These are phyloP conservation scores for Phenganax subtilis DNA, from an alignment of 92 coral and sea anemone species.

Conservation along the genomic window DNA sequence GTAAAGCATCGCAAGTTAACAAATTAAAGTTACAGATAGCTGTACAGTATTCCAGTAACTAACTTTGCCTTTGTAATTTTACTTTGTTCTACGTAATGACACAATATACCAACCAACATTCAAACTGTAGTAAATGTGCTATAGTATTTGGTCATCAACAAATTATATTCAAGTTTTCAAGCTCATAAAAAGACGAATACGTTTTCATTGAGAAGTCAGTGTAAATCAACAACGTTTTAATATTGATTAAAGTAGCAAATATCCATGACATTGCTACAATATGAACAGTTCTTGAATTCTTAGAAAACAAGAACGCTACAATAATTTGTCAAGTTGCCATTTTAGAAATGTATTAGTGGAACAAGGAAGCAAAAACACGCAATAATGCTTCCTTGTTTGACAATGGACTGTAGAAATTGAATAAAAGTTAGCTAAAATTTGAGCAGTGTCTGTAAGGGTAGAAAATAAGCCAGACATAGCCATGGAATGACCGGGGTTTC, in stretches of 20 bases:
- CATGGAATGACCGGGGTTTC: too few relatives aligned
- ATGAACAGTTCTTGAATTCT: background rate
- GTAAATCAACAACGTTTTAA: background rate
- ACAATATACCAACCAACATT: too few relatives aligned
- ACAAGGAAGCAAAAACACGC: background rate
- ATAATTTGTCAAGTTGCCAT: background rate
- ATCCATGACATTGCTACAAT: background rate
- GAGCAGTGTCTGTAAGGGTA: slow-evolving; percentile 8
- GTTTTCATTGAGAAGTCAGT: background rate
- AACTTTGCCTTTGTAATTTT: too few relatives aligned
- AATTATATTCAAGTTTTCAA: background rate
- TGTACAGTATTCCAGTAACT: too few relatives aligned
- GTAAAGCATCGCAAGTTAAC: too few relatives aligned
- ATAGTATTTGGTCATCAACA: too few relatives aligned
- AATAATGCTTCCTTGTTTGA: background rate
- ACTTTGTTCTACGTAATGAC: too few relatives aligned
- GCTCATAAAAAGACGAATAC: background rate
- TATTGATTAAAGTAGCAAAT: slow-evolving; percentile 6
- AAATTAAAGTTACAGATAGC: too few relatives aligned
- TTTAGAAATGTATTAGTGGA: background rate
- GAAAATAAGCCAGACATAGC: background rate
- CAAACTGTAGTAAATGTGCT: too few relatives aligned
- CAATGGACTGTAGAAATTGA: background rate
- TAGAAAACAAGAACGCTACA: background rate
- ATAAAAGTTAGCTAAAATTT: background rate